A percentile compares a stretch with the other conserved stretches of the same genome.
phyloP scores from a whole-genome alignment of 2,888 invertebrate genomes.

The Troilus luridus region DNA sequence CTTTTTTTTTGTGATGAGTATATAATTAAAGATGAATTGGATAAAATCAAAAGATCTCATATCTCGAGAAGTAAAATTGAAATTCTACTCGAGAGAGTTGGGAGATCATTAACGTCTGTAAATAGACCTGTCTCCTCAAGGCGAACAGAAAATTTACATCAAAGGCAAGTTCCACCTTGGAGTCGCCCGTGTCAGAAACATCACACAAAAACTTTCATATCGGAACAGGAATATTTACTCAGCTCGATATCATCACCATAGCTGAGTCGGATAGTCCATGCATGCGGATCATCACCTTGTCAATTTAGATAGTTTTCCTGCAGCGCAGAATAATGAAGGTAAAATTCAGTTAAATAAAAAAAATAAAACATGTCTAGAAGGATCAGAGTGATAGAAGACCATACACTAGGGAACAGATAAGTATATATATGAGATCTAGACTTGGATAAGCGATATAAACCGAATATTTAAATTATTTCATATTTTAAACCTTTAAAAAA shows the following conservation, averaged over 20 bases:
- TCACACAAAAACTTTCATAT: conserved; percentile 16
- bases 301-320: no score
- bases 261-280: neutral
- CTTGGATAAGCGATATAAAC: no score
- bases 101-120: conserved; percentile 1
- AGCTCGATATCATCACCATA: neutral
- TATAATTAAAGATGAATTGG: neutral
- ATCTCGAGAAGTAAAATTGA: neutral
- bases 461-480: no score
- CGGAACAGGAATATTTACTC: neutral
- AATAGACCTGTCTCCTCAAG: conserved; percentile 1
- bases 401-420: no score
- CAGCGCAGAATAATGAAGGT: neutral
- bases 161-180: neutral
- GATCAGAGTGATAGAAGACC: no score
- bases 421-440: no score
- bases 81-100: neutral
- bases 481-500: no score
- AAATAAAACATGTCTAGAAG: neutral
- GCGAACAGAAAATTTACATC: conserved; percentile 18
- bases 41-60: neutral
- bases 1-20: no score
- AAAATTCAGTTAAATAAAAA: neutral
- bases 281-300: no score
- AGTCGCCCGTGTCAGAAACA: neutral